Percentiles rank a stretch among this genome's conserved stretches.
Conservation (phyloP, 30 jellyfish, hydroid and myxozoan genomes). For the Cassiopea xamachana region DNA sequence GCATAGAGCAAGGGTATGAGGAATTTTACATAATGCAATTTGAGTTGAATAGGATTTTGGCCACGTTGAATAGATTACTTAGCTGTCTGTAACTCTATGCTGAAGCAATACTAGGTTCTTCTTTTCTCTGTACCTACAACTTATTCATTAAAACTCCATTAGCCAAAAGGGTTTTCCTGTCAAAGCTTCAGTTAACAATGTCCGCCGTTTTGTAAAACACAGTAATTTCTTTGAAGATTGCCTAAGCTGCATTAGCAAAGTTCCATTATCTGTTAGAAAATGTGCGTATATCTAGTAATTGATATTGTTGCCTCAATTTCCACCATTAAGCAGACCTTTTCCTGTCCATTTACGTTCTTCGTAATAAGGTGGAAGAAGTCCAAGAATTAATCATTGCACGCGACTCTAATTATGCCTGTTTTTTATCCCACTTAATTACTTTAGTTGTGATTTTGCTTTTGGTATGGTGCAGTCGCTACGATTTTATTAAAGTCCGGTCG, state of each 20-base stretch:
- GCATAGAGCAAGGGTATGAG: too few relatives aligned
- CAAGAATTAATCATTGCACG: constrained; percentile 13
- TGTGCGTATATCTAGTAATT: neutral
- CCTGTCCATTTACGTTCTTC: constrained; percentile 1
- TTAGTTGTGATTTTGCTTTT: neutral
- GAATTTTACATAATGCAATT: too few relatives aligned
- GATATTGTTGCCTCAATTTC: constrained; percentile 6
- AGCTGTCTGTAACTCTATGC: too few relatives aligned
- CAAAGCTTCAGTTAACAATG: too few relatives aligned
- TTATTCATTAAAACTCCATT: too few relatives aligned
- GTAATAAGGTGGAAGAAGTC: neutral
- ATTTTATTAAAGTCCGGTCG: too few relatives aligned
- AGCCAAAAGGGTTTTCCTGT: too few relatives aligned
- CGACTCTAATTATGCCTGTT: neutral
- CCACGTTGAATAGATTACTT: too few relatives aligned
- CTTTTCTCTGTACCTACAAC: too few relatives aligned
- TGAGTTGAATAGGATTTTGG: too few relatives aligned
- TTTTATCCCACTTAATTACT: neutral
- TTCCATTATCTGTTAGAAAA: neutral
- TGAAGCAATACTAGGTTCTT: too few relatives aligned
- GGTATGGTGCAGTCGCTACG: neutral
- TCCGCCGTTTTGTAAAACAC: neutral
- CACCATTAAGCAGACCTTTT: neutral
- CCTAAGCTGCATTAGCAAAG: neutral
- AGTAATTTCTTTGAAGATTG: neutral